Base-by-base conservation (phyloP, 2,797 vertebrate genomes). In the Lepilemur septentrionalis region DNA sequence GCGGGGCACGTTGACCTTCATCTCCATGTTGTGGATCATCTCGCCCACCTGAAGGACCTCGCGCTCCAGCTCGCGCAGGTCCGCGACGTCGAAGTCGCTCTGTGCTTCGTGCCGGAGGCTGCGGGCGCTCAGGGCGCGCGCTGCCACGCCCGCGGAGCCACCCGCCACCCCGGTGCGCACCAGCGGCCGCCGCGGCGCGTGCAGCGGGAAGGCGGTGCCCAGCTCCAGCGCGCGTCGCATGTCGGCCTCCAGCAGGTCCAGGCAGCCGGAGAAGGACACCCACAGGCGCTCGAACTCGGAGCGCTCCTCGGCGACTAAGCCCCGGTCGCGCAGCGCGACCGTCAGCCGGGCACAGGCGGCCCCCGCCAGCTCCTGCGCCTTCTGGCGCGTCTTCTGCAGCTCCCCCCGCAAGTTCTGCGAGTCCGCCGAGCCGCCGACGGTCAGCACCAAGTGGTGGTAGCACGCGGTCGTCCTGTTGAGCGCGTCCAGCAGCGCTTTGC, bases 21-120 rank as follows among this genome's bases (percentile, higher is more conserved):
- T 99, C 98, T 99, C 99, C 99, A 99, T 99, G 98, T 99, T 99
- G 96, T 99, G 99, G 99, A 99, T 99, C 99, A 99, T 99, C 98
- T 99, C 99, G 95, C 98, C 99, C 97, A 99, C 99, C 98, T 99
- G 99, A 94, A 98, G 97, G 97, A 99, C 99, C 98, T 99, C 99
- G 14, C 98, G 98, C 97, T 99, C 99, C 96, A 99, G 98, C 85
- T 99, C 99, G 80, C 98, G 98, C 88, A 99, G 98, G 94, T 99
- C 99, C 32, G 98, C 98, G 32, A 99, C 99, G 96, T 99, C 99
- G 91, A 99, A 99, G 97, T 99, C 99, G 96, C 98, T 96, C 79
- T 99, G 99, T 0, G 99, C 99, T 79, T 99, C 99, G 70, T 99
- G 99, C 95, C 99, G 99, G 99, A 99, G 99, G 97, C 99, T 99